Evolutionary conservation across 2,888 invertebrate species (phyloP).

Genomic region (Atrina japonica): DNA sequence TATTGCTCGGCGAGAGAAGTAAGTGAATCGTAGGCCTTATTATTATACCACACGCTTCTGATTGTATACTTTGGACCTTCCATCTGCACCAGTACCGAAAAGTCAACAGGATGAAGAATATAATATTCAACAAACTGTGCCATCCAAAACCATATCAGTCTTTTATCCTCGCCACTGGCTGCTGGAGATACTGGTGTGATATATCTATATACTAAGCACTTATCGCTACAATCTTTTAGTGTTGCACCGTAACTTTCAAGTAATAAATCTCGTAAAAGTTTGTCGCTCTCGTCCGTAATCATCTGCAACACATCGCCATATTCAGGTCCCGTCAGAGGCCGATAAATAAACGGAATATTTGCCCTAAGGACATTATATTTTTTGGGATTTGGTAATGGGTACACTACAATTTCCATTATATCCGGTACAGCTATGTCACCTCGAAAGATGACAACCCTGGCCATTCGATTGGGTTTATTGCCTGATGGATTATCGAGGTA

Average conservation of each 20-base stretch:
- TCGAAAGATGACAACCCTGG: slow-evolving; percentile 64
- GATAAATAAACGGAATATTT: slow-evolving; percentile 56
- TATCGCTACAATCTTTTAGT: slow-evolving; percentile 54
- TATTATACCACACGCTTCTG: slow-evolving; percentile 60
- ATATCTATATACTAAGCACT: slow-evolving; percentile 58
- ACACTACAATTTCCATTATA: slow-evolving; percentile 68
- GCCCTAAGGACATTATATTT: slow-evolving; percentile 29
- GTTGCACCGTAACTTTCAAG: slow-evolving; percentile 66
- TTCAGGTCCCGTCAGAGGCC: slow-evolving; percentile 62
- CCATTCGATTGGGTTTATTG: slow-evolving; percentile 59
- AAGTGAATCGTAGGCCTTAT: slow-evolving; percentile 50
- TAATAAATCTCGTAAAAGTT: slow-evolving; percentile 54
- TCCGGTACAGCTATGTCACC: slow-evolving; percentile 61
- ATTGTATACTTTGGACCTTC: slow-evolving; percentile 52
- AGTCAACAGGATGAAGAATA: slow-evolving; percentile 66
- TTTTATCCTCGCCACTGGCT: slow-evolving; percentile 47
- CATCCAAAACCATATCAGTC: slow-evolving; percentile 64
- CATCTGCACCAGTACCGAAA: slow-evolving; percentile 66
- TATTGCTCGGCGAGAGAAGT: slow-evolving; percentile 30
- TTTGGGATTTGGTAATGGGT: slow-evolving; percentile 62
- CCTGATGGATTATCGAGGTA: slow-evolving; percentile 45
- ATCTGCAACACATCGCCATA: slow-evolving; percentile 24
- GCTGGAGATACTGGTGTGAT: slow-evolving; percentile 58
- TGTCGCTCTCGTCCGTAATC: slow-evolving; percentile 42
- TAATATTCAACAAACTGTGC: slow-evolving; percentile 57